A percentile compares a stretch with the other conserved stretches of the same genome.
These are phyloP conservation scores for Carassius auratus DNA, from an alignment of 2,113 vertebrate species.

Conservation along the genomic window DNA sequence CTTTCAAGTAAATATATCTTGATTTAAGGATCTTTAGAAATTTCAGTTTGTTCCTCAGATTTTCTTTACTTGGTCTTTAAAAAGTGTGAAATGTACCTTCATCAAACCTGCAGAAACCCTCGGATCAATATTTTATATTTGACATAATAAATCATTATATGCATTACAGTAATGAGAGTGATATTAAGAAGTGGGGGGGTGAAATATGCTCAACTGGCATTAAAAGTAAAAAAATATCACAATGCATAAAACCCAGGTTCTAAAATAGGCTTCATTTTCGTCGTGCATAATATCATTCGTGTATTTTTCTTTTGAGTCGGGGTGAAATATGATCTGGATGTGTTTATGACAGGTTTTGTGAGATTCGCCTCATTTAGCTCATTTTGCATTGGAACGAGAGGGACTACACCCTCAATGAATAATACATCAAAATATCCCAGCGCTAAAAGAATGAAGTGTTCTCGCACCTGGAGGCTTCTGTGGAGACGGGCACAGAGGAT, in stretches of 20 bases:
- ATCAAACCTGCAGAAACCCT: background rate
- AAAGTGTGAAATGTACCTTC: no score
- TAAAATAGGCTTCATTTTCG: background rate
- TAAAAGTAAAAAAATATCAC: background rate
- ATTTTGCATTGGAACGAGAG: background rate
- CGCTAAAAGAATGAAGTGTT: slow-evolving; percentile 30
- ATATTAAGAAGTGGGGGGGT: background rate
- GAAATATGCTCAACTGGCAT: background rate
- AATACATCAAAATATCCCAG: background rate
- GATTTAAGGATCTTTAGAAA: background rate
- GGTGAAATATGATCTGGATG: background rate
- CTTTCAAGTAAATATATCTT: background rate
- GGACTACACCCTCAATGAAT: background rate
- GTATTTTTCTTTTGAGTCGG: background rate
- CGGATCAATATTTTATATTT: background rate
- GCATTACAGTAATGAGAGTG: background rate
- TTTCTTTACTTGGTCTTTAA: background rate
- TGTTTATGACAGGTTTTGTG: background rate
- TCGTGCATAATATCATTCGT: background rate
- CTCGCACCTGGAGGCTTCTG: slow-evolving; percentile 11
- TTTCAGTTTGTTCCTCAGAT: background rate
- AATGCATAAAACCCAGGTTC: no score
- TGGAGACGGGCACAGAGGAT: background rate
- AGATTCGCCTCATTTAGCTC: slow-evolving; percentile 3
- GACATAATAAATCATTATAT: background rate